Base-by-base conservation (phyloP, 2,888 invertebrate genomes). In the Tryphoninae sp. region DNA sequence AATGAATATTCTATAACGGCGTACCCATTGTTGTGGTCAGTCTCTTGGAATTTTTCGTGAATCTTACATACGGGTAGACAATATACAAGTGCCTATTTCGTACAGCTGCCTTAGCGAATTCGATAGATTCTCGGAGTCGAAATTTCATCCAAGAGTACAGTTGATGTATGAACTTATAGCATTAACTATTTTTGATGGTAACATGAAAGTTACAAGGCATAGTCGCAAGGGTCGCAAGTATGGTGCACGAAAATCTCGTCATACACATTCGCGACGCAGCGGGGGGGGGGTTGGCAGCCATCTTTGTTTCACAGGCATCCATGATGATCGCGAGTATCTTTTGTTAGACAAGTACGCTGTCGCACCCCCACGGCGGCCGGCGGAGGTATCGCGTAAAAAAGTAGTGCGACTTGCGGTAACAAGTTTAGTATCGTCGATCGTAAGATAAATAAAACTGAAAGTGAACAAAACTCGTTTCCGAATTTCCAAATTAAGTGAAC, bases 1-100 rank as follows among this genome's bases (percentile, higher is more conserved):
- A 92, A 91, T 91, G 89, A 91, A 91, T 87, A 68, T 77, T 84
- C 82, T 84, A 78, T 86, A 80, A 79, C 83, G 81, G 23, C 61
- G 73, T 75, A 45, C 51, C 33, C n/a, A 55, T 19, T 69, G 61
- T 65, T 74, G 65, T 42, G 26, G 55, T 58, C 22, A 49, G 45
- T 33, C 64, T 51, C 33, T 49, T 42, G 45, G 42, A 62, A 55
- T 53, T 61, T 59, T 58, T 49, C 65, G 61, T 64, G 16, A 65
- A 61, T 68, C 77, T 61, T 49, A 65, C 49, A 65, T 65, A 65
- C 40, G 51, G 22, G 33, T 33, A 6, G 4, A 33, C 33, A 6
- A 33, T 33, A 45, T 11, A 2, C 45, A 13, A 3, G 45, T 19
- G 45, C 51, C 0, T 64, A 49, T 42, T 22, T 22, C 33, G 40